These are phyloP conservation scores for Lepidotrigona ventralis DNA, from an alignment of 1,140 invertebrate species.

Conservation along the genomic window DNA sequence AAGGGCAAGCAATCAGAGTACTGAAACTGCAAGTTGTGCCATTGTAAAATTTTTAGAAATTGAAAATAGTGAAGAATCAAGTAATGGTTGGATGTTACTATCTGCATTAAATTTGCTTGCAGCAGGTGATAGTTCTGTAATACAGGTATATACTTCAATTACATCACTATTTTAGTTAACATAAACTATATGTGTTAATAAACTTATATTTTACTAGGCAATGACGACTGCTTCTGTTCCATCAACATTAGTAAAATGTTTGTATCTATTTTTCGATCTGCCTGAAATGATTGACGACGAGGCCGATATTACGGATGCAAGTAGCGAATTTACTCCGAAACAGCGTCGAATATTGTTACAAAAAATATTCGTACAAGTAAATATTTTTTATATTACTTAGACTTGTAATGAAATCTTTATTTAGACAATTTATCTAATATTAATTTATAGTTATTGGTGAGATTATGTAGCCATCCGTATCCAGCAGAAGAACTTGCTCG, in stretches of 20 bases:
- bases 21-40: slow-evolving; percentile 96
- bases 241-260: slow-evolving; percentile 98
- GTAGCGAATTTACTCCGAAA: slow-evolving; percentile 93
- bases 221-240: slow-evolving; percentile 98
- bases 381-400: neutral
- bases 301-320: slow-evolving; percentile 85
- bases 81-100: slow-evolving; percentile 97
- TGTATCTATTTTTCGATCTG: slow-evolving; percentile 99
- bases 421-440: slow-evolving; percentile 25
- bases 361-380: slow-evolving; percentile 97
- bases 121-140: slow-evolving; percentile 89
- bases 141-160: slow-evolving; percentile 83
- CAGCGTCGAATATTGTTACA: slow-evolving; percentile 96
- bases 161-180: neutral
- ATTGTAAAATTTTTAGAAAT: slow-evolving; percentile 98
- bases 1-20: slow-evolving; percentile 96
- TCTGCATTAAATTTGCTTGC: slow-evolving; percentile 94
- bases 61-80: slow-evolving; percentile 93
- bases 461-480: slow-evolving; percentile 94
- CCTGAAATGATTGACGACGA: slow-evolving; percentile 93
- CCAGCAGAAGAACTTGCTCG: slow-evolving; percentile 97
- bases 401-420: neutral
- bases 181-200: neutral
- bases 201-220: slow-evolving; percentile 82
- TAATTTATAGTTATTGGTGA: slow-evolving; percentile 89